Evolutionary conservation across 2,113 vertebrate genomes (phyloP), one percentile per base, ranked within the genome.

Genomic region (Tamias sibiricus): DNA sequence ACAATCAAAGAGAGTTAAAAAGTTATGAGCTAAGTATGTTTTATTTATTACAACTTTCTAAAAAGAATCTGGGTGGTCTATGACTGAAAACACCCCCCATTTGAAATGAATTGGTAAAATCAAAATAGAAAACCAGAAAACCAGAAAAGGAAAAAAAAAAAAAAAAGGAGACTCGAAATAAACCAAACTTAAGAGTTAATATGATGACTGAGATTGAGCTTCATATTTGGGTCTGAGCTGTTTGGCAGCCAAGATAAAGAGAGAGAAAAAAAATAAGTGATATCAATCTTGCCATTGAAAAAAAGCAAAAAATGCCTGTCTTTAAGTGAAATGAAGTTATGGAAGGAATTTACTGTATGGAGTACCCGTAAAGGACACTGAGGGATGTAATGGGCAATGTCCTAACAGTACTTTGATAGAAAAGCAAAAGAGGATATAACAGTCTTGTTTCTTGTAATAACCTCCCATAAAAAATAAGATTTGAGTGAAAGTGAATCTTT

Each of bases 21-120:
- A 89, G 75, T 77, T 95, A 91, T 44, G 69, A 74, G 22, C 42
- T 88, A 94, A 95, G 37, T 69, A 83, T 68, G 44, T 75, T 76
- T 75, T 87, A 86, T 87, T 87, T 91, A 95, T 71, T 93, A 82
- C 32, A 91, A 90, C 59, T 88, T 72, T 96, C 69, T 80, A 66
- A 75, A 96, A 93, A 95, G 42, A 64, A 80, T 49, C 69, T 87
- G 95, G 62, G 91, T 95, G 79, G 24, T 93, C 94, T 91, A 44
- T 26, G 24, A 87, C 6, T 42, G 9, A 85, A 94, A 89, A 96
- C 49, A 83, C 30, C 5, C 30, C 5, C 52, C 13, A 35, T 54
- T 83, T 85, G 59, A 87, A 96, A 77, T 92, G 88, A 92, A 69
- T 69, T 81, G 80, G 80, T 81, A 80, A 96, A 77, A 95, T 92